Conservation (phyloP, 2,113 vertebrate species). For the Platichthys stellatus region DNA sequence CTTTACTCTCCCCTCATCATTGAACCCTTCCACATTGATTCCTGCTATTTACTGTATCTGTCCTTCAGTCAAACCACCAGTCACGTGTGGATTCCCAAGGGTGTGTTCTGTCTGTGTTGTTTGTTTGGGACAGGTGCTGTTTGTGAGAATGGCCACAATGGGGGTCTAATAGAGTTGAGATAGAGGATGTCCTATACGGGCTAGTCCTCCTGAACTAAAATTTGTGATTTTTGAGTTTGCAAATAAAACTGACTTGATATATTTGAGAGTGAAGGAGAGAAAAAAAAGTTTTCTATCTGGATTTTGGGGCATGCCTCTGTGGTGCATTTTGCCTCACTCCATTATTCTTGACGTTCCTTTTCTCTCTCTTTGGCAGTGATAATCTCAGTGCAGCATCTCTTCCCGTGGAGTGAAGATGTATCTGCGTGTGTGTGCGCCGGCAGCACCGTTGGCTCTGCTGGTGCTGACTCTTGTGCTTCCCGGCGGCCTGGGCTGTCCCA, state of each 20-base stretch:
- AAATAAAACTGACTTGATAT: conserved; percentile 19
- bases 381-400: conserved; percentile 15
- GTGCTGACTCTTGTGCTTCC: conserved; percentile 61
- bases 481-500: conserved; percentile 81
- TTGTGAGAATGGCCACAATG: conserved; percentile 2
- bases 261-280: no score
- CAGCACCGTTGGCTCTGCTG: conserved; percentile 80
- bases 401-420: conserved; percentile 31
- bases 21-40: not conserved
- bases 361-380: conserved; percentile 35
- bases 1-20: not conserved
- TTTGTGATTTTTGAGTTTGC: not conserved
- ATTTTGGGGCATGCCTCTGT: not conserved
- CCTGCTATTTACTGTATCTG: not conserved
- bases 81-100: not conserved
- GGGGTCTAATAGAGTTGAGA: not conserved
- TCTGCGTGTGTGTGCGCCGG: conserved; percentile 39
- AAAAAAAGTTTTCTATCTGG: no score
- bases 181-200: not conserved
- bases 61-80: not conserved
- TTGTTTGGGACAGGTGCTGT: conserved; percentile 36
- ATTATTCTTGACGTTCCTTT: conserved; percentile 19
- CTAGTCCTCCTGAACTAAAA: conserved; percentile 7
- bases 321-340: conserved; percentile 19
- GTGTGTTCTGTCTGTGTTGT: not conserved